Evolutionary conservation across 2,113 vertebrate species (phyloP), one percentile per base, ranked within the genome.

Genomic region (Rallus limicola): DNA sequence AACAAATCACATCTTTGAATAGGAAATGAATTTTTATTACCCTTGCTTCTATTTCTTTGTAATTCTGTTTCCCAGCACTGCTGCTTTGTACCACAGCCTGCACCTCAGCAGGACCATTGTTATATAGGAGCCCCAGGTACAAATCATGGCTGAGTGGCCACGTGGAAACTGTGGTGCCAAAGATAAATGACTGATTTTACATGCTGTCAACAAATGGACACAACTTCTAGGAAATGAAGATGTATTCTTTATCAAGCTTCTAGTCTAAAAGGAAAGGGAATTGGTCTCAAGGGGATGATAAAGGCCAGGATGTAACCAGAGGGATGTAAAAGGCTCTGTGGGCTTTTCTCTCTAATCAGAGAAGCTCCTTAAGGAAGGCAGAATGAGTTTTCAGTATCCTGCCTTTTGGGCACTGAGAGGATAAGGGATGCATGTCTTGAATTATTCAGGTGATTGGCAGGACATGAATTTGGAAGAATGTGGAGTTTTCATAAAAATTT

Each of bases 401-500:
- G 46, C 42, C 46, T 60, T 46, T 28, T 31, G 48, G 70, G 44
- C 53, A 50, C 25, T 38, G 31, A 91, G 53, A 90, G 31, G 60
- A 55, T 76, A 71, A 64, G 17, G 13, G 34, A 62, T 76, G 75
- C 17, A 34, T 26, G 29, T 44, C 52, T 44, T 91, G 44, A 95
- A 87, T 95, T 95, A 95, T 94, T 95, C 89, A 94, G 65, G 31
- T 89, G 70, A 90, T 85, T 85, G 62, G 50, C 53, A 85, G 76
- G 65, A 60, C 15, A 56, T 76, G 85, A 59, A 85, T 94, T 90
- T 58, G 82, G 70, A 84, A 62, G 84, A 85, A 84, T 28, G 70
- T 23, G 58, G 91, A n/a, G 28, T 85, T 93, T 96, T 94, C 85
- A 87, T 93, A 79, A 91, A 94, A 88, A 88, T 72, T 60, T 91